phyloP scores from a whole-genome alignment of 2,888 invertebrate genomes.

The Oeneis ivallda region DNA sequence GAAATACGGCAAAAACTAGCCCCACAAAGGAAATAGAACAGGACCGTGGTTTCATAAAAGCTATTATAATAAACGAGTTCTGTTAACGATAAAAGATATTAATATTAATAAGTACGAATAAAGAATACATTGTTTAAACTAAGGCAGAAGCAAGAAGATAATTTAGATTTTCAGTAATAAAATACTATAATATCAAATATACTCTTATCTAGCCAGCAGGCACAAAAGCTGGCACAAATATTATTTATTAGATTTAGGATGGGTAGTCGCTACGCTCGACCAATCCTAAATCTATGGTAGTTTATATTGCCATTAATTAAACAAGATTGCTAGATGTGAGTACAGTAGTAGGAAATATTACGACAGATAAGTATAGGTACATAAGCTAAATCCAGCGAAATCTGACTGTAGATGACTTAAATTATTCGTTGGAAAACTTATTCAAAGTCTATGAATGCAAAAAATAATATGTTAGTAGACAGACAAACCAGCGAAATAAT shows the following conservation, averaged over 20 bases:
- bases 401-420: background rate
- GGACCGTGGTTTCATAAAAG: conserved; percentile 16
- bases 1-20: conserved; percentile 20
- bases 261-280: too few species aligned
- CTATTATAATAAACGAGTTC: background rate
- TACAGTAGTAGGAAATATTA: background rate
- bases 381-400: too few species aligned
- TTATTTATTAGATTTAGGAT: too few species aligned
- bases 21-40: conserved; percentile 21
- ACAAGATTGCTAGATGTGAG: too few species aligned
- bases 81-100: conserved; percentile 6
- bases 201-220: too few species aligned
- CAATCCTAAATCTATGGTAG: too few species aligned
- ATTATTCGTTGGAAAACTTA: background rate
- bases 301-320: too few species aligned
- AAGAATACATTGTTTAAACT: background rate
- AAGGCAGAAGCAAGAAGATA: background rate
- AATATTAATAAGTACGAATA: background rate
- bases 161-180: too few species aligned
- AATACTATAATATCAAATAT: too few species aligned
- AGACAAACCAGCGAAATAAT: conserved; percentile 24
- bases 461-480: conserved; percentile 5
- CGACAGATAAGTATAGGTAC: background rate
- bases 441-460: background rate
- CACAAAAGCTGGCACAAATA: too few species aligned